Evolutionary conservation across 1,140 invertebrate genomes (phyloP).

Genomic region (Melitaea cinxia): DNA sequence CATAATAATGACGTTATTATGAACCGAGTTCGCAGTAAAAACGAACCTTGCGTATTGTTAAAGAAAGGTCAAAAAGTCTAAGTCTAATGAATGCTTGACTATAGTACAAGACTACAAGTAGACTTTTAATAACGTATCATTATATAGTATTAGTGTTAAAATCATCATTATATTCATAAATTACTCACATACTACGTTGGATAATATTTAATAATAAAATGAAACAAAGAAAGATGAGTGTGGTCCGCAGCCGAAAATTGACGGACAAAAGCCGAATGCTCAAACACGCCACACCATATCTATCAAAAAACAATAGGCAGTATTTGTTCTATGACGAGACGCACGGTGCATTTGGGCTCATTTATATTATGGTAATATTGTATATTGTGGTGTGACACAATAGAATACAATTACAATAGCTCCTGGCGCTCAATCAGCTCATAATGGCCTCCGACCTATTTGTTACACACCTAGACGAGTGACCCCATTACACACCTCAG

Average conservation of each 20-base stretch:
- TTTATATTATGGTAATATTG: conserved; percentile 46
- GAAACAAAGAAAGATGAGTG: background rate
- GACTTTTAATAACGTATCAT: too few species aligned
- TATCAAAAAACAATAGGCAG: conserved; percentile 32
- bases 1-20: too few species aligned
- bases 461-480: conserved; percentile 49
- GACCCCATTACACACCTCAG: conserved; percentile 31
- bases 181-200: too few species aligned
- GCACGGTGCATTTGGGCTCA: conserved; percentile 23
- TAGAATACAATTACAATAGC: conserved; percentile 59
- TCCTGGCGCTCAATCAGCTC: conserved; percentile 41
- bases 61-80: too few species aligned
- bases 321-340: conserved; percentile 31
- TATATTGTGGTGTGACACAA: conserved; percentile 48
- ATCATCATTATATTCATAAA: too few species aligned
- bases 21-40: too few species aligned
- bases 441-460: conserved; percentile 60
- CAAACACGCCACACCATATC: conserved; percentile 19
- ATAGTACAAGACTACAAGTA: too few species aligned
- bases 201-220: background rate
- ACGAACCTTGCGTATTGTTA: too few species aligned
- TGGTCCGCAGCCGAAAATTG: background rate
- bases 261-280: conserved; percentile 9
- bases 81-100: too few species aligned
- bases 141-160: too few species aligned